phyloP scores from a whole-genome alignment of 2,113 vertebrate species.

The Equus quagga region DNA sequence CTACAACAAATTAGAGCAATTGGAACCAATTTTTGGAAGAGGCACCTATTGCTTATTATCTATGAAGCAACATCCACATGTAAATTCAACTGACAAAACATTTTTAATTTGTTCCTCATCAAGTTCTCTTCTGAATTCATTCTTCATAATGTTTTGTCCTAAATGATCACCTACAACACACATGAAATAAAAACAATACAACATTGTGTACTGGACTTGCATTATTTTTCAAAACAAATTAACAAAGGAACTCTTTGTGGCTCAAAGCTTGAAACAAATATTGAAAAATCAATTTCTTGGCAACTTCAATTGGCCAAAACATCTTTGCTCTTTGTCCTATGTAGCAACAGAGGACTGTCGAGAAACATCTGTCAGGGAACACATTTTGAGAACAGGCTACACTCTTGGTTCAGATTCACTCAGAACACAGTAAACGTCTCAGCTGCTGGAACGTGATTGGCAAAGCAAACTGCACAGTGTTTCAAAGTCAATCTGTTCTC shows the following conservation, averaged over 20 bases:
- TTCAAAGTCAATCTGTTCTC: conserved; percentile 69
- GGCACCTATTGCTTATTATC: background rate
- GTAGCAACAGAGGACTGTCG: background rate
- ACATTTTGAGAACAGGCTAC: conserved; percentile 40
- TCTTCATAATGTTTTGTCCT: background rate
- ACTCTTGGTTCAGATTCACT: conserved; percentile 63
- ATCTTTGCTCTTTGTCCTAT: background rate
- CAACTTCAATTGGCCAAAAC: background rate
- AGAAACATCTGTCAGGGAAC: background rate
- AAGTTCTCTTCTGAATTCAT: conserved; percentile 50
- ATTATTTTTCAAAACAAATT: conserved; percentile 61
- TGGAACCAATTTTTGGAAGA: conserved; percentile 29
- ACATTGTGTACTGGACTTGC: background rate
- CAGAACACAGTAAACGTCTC: conserved; percentile 67
- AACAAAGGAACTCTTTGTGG: background rate
- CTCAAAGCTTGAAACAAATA: conserved; percentile 9
- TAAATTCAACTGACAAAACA: conserved; percentile 53
- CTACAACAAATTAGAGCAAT: conserved; percentile 25
- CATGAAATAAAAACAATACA: background rate
- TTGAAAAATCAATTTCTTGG: conserved; percentile 27
- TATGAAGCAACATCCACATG: conserved; percentile 16
- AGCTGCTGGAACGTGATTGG: conserved; percentile 47
- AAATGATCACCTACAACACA: background rate
- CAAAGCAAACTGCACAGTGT: background rate
- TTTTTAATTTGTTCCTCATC: background rate